A percentile compares a stretch with the other conserved stretches of the same genome.
phyloP scores from a whole-genome alignment of 2,888 invertebrate genomes.

The Zygogramma bicolorata region DNA sequence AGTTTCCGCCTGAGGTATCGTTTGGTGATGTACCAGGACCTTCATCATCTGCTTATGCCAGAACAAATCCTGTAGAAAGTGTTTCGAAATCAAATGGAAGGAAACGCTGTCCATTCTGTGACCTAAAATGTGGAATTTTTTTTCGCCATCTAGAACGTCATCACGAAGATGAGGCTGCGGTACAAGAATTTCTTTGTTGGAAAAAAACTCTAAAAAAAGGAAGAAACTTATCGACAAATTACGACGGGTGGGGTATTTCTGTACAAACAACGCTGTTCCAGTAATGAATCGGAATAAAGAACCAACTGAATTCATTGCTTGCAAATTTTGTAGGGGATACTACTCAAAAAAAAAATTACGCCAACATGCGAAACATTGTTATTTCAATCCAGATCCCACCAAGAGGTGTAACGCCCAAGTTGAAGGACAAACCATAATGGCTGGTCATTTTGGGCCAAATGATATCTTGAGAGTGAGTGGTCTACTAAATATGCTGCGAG shows the following conservation, averaged over 20 bases:
- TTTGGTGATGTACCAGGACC: too few species aligned
- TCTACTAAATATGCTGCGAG: conserved; percentile 34
- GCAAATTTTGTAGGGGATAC: conserved; percentile 23
- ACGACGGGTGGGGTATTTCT: conserved; percentile 24
- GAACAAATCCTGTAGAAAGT: not conserved
- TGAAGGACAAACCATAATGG: conserved; percentile 29
- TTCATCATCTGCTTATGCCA: too few species aligned
- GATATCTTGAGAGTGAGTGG: conserved; percentile 37
- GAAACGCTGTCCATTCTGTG: conserved; percentile 22
- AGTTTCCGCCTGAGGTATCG: too few species aligned
- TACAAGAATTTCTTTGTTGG: conserved; percentile 21
- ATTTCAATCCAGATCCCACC: conserved; percentile 15
- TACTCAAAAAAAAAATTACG: not conserved
- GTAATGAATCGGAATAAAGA: conserved; percentile 10
- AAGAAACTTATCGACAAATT: conserved; percentile 36
- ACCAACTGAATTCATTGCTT: not conserved
- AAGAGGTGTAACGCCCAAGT: conserved; percentile 27
- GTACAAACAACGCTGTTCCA: conserved; percentile 6
- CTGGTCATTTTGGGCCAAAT: conserved; percentile 42
- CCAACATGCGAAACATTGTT: conserved; percentile 31
- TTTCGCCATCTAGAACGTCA: conserved; percentile 28
- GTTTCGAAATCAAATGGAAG: not conserved
- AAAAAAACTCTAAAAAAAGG: conserved; percentile 24
- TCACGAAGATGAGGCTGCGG: conserved; percentile 27
- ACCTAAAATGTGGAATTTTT: conserved; percentile 25